Evolutionary conservation across 2,113 vertebrate genomes (phyloP).

Genomic region (Heterochromis multidens): DNA sequence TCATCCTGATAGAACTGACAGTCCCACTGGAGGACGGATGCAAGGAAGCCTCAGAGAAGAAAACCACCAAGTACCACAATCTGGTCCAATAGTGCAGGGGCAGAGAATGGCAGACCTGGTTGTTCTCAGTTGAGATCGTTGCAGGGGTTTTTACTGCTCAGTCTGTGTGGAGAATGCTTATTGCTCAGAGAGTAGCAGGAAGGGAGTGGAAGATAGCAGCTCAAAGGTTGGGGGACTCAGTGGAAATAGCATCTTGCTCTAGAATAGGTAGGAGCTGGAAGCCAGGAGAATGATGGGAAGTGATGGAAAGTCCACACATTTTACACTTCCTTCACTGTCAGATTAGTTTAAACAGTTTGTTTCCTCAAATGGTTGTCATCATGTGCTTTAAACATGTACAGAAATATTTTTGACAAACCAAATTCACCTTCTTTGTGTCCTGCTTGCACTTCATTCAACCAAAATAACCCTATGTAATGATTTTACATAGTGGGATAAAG

Average conservation of each 20-base stretch:
- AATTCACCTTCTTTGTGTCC: neutral
- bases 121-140: neutral
- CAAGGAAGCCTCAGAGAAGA: neutral
- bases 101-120: neutral
- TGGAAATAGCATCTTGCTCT: neutral
- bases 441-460: neutral
- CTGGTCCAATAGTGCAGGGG: neutral
- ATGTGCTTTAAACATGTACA: neutral
- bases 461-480: neutral
- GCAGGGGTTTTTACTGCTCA: neutral
- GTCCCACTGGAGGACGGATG: neutral
- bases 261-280: neutral
- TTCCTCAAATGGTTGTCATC: neutral
- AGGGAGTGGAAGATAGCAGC: neutral
- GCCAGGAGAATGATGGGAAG: neutral
- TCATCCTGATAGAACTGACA: neutral
- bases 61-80: neutral
- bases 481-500: neutral
- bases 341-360: neutral
- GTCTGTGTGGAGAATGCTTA: neutral
- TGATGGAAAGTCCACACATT: neutral
- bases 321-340: neutral
- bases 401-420: rapidly evolving
- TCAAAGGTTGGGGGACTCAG: neutral
- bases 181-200: neutral